Conservation (phyloP, 2,113 vertebrate species). For the Drymodes brunneopygia region DNA sequence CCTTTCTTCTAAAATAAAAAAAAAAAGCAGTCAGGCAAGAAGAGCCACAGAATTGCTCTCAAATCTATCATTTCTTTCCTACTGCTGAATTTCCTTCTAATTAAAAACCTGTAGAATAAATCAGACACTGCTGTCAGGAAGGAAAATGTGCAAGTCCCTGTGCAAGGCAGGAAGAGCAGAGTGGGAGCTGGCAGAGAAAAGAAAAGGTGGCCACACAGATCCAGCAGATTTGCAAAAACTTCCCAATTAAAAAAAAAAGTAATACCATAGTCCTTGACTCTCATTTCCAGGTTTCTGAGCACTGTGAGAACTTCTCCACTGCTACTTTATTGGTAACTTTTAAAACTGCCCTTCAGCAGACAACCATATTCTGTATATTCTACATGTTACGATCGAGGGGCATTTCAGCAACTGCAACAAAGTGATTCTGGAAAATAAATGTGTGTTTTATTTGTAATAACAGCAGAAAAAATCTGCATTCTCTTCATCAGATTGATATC, state of each 20-base stretch:
- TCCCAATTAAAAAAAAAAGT: neutral
- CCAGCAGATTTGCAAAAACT: neutral
- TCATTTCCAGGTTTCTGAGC: neutral
- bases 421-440: neutral
- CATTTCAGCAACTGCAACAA: neutral
- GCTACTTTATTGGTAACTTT: neutral
- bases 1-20: no score
- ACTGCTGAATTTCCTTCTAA: constrained; percentile 10
- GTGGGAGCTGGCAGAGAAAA: neutral
- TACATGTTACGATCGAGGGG: fast-evolving
- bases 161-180: neutral
- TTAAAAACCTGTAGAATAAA: constrained; percentile 18
- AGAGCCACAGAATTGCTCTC: neutral
- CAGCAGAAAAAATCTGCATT: neutral
- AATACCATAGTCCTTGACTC: neutral
- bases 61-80: neutral
- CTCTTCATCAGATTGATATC: neutral
- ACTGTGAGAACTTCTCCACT: neutral
- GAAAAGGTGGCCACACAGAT: neutral
- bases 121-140: neutral
- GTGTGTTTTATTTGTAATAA: neutral
- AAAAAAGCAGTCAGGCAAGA: neutral
- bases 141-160: neutral
- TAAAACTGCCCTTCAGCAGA: neutral
- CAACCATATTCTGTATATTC: neutral